Percentiles rank a stretch among this genome's conserved stretches.
phyloP scores from a whole-genome alignment of 2,113 vertebrate genomes.

The Gymnobelideus leadbeateri region DNA sequence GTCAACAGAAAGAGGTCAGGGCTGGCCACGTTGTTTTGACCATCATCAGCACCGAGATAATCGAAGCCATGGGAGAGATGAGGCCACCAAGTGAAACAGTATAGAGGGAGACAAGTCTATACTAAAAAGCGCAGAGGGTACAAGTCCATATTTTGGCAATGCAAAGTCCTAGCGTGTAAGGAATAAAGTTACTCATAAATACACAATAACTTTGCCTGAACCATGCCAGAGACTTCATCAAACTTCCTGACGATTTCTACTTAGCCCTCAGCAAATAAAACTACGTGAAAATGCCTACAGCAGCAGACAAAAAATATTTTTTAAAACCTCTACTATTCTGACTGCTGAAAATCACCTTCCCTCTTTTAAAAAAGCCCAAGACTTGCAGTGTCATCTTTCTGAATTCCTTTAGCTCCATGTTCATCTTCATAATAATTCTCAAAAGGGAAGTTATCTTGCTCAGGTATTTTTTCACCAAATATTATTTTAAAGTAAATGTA shows the following conservation, averaged over 20 bases:
- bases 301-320: neutral
- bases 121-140: neutral
- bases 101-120: neutral
- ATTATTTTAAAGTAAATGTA: conserved; percentile 75
- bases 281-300: neutral
- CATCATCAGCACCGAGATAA: neutral
- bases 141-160: neutral
- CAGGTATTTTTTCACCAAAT: conserved; percentile 42
- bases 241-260: conserved; percentile 30
- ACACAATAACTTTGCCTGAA: conserved; percentile 3
- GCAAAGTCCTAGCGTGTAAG: neutral
- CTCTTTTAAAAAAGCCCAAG: neutral
- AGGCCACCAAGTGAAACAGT: neutral
- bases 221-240: neutral
- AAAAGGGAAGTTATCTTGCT: conserved; percentile 42
- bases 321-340: neutral
- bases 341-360: conserved; percentile 30
- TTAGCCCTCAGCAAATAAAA: conserved; percentile 41
- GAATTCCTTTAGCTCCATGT: conserved; percentile 17
- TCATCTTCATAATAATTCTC: conserved; percentile 55
- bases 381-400: conserved; percentile 23
- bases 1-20: neutral
- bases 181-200: conserved; percentile 25
- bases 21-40: neutral
- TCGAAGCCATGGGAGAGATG: neutral